Conservation (phyloP, 2,888 invertebrate genomes). For the Drosophila longiperda region DNA sequence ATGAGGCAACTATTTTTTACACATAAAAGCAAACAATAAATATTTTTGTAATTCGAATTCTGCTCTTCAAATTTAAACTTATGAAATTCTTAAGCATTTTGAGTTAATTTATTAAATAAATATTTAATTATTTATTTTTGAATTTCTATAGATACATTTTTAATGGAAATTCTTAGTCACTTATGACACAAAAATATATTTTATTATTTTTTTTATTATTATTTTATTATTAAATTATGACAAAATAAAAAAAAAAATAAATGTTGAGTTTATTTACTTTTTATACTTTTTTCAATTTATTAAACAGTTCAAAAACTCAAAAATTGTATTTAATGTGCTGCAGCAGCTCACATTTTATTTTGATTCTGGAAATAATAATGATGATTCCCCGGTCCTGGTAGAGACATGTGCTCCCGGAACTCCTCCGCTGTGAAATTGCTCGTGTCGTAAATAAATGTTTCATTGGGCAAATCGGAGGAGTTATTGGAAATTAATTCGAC, state of each 20-base stretch:
- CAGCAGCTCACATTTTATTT: conserved; percentile 9
- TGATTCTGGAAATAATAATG: conserved; percentile 48
- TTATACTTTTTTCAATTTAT: not conserved
- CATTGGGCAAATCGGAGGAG: not conserved
- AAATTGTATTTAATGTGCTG: not conserved
- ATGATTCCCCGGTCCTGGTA: conserved; percentile 69
- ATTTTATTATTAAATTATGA: no score
- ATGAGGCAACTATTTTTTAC: not conserved
- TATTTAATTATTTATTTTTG: not conserved
- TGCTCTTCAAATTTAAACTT: not conserved
- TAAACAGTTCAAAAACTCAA: no score
- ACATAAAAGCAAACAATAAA: not conserved
- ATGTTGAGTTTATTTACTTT: not conserved
- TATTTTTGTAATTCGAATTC: not conserved
- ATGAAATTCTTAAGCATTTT: not conserved
- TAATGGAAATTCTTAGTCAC: not conserved
- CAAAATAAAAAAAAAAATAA: not conserved
- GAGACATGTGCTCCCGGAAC: conserved; percentile 61
- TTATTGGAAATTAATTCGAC: not conserved
- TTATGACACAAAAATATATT: not conserved
- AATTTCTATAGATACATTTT: not conserved
- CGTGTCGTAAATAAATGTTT: conserved; percentile 57
- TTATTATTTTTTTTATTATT: no score
- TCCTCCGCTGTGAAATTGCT: conserved; percentile 62
- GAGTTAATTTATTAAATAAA: not conserved